Evolutionary conservation across 2,888 invertebrate genomes (phyloP).

Genomic region (Chrysopilus asiliformis): DNA sequence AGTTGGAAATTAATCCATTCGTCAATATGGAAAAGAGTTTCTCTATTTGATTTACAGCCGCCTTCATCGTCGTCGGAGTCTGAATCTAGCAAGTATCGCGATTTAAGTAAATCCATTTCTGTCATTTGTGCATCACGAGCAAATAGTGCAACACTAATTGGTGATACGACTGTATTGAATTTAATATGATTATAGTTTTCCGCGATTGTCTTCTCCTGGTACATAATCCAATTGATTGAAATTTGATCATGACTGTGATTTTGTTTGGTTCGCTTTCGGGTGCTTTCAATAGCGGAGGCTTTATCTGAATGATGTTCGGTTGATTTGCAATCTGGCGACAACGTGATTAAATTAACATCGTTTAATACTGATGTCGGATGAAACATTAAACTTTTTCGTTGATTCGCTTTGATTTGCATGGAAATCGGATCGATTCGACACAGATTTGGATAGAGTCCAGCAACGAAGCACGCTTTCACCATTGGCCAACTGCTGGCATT

Average conservation of each 20-base stretch:
- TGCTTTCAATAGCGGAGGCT: no score
- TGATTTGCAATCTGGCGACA: constrained; percentile 72
- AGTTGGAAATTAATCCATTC: constrained; percentile 61
- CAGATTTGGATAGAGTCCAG: constrained; percentile 82
- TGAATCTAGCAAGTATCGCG: constrained; percentile 1
- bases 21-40: constrained; percentile 48
- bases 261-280: constrained; percentile 44
- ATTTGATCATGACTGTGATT: constrained; percentile 28
- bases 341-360: constrained; percentile 20
- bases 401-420: constrained; percentile 11
- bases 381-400: neutral
- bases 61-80: constrained; percentile 4
- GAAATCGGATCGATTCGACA: constrained; percentile 54
- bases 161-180: constrained; percentile 65
- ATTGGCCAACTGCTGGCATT: constrained; percentile 86
- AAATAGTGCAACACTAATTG: constrained; percentile 64
- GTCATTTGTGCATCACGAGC: constrained; percentile 16
- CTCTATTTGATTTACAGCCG: neutral
- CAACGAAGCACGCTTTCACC: constrained; percentile 76
- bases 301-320: no score
- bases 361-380: neutral
- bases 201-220: constrained; percentile 63
- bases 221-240: constrained; percentile 75
- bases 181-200: constrained; percentile 55
- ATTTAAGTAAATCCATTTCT: constrained; percentile 9